phyloP scores from a whole-genome alignment of 2,888 invertebrate genomes.

The Coremacera marginata region DNA sequence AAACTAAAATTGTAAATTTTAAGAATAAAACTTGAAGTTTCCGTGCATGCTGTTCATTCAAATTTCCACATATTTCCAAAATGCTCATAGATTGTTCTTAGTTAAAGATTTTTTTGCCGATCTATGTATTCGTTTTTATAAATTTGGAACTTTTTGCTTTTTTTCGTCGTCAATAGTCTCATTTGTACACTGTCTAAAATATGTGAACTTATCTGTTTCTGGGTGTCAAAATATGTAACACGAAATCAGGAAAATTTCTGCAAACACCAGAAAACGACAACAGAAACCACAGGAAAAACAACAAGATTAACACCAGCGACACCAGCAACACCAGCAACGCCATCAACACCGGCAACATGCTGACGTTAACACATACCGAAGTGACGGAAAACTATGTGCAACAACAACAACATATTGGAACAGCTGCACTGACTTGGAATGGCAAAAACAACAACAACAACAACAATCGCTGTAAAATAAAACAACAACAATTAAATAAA shows the following conservation, averaged over 20 bases:
- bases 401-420: not conserved
- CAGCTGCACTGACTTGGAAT: not conserved
- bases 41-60: too few species aligned
- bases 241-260: not conserved
- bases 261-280: too few species aligned
- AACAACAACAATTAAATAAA: constrained; percentile 17
- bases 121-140: too few species aligned
- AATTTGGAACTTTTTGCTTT: too few species aligned
- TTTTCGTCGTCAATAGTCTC: not conserved
- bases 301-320: not conserved
- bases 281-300: too few species aligned
- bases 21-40: too few species aligned
- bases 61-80: too few species aligned
- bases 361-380: not conserved
- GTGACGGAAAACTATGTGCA: not conserved
- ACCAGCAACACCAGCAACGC: not conserved
- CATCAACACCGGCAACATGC: not conserved
- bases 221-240: not conserved
- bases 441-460: not conserved
- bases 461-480: not conserved
- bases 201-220: not conserved
- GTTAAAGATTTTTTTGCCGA: too few species aligned
- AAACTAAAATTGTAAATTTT: too few species aligned
- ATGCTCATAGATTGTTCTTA: too few species aligned
- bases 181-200: not conserved